phyloP scores from a whole-genome alignment of 2,113 vertebrate genomes.

The Tragelaphus buxtoni region DNA sequence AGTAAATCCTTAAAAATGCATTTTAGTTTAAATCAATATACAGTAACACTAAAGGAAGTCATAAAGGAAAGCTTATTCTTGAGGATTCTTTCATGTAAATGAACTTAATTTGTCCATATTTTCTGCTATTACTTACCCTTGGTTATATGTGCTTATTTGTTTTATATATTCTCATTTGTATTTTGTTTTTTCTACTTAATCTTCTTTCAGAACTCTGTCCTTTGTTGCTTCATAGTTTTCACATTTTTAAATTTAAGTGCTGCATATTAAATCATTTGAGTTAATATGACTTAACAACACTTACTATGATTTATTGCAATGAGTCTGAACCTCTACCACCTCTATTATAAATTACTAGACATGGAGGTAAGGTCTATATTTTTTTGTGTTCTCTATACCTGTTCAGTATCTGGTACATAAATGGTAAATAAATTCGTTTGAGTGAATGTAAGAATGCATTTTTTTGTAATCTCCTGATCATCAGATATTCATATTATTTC shows the following conservation, averaged over 20 bases:
- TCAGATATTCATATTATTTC: background rate
- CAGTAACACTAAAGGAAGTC: background rate
- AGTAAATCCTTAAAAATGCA: constrained; percentile 24
- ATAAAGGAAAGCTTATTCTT: background rate
- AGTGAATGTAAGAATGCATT: background rate
- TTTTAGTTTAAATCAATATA: background rate
- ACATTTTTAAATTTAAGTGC: background rate
- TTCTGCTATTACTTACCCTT: background rate
- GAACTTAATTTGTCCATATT: background rate
- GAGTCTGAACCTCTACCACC: background rate
- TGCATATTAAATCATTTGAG: background rate
- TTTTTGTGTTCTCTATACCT: background rate
- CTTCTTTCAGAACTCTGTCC: background rate
- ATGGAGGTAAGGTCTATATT: background rate
- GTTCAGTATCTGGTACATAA: background rate
- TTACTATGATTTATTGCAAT: background rate
- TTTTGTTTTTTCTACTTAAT: constrained; percentile 9
- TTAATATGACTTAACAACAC: background rate
- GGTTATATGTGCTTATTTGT: constrained; percentile 4
- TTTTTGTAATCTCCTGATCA: background rate
- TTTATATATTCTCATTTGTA: background rate
- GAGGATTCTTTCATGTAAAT: background rate
- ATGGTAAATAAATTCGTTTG: background rate
- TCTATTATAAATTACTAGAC: background rate
- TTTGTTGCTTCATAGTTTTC: background rate